Percentiles rank a stretch among this genome's conserved stretches.
Conservation (phyloP, 2,888 invertebrate species). For the Aleiodes leptofemur region DNA sequence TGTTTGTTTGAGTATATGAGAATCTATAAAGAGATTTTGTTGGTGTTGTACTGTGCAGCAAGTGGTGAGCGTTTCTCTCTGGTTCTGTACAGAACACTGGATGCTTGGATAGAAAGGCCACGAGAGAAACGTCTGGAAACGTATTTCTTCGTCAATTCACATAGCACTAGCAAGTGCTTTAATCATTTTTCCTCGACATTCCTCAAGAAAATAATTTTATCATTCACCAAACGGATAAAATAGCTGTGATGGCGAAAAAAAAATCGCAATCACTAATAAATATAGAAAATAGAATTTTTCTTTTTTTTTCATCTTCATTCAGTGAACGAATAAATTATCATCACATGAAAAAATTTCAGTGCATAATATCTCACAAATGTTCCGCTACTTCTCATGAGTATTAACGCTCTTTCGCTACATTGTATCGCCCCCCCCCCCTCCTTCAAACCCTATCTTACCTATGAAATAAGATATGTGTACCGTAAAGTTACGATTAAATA, state of each 20-base stretch:
- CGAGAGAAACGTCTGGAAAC: slow-evolving; percentile 66
- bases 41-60: no score
- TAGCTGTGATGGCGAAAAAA: background rate
- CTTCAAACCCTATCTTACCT: background rate
- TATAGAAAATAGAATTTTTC: no score
- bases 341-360: background rate
- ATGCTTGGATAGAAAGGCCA: slow-evolving; percentile 59
- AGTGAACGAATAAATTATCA: background rate
- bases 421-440: no score
- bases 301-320: background rate
- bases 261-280: no score
- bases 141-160: slow-evolving; percentile 43
- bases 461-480: slow-evolving; percentile 22
- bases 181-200: slow-evolving; percentile 36
- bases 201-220: slow-evolving; percentile 35
- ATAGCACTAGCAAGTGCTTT: slow-evolving; percentile 35
- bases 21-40: no score
- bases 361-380: background rate
- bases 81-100: slow-evolving; percentile 38
- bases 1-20: no score
- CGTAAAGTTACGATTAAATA: slow-evolving; percentile 33
- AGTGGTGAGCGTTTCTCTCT: slow-evolving; percentile 52
- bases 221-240: background rate
- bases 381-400: background rate
- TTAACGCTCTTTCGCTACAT: no score